These are phyloP conservation scores for Bovichtus variegatus DNA, from an alignment of 2,797 vertebrate genomes.

Conservation along the genomic window DNA sequence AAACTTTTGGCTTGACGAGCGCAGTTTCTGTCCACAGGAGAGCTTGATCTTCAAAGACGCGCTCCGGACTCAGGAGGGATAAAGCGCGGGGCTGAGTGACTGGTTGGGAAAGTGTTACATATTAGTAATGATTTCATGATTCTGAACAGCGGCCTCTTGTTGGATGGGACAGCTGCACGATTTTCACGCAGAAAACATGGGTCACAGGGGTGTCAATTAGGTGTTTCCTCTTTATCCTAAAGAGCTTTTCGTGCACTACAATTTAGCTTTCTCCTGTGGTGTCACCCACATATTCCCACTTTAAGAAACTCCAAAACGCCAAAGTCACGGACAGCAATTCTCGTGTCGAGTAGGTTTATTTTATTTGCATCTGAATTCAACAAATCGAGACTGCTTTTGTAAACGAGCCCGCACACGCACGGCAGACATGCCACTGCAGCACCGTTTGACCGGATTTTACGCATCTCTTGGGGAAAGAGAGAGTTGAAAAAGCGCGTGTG, in stretches of 20 bases:
- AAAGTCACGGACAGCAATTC: not conserved
- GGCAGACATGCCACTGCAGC: conserved; percentile 58
- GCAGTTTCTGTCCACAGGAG: conserved; percentile 8
- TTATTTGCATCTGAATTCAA: not conserved
- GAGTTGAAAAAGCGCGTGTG: conserved; percentile 44
- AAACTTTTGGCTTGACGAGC: conserved; percentile 28
- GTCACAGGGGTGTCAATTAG: conserved; percentile 37
- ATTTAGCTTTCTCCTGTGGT: not conserved
- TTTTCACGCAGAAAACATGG: conserved; percentile 32
- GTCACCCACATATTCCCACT: not conserved
- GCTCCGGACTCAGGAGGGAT: conserved; percentile 30
- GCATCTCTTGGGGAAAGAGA: conserved; percentile 53
- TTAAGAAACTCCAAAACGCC: not conserved
- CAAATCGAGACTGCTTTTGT: not conserved
- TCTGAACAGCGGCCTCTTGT: conserved; percentile 32
- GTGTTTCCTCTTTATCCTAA: not conserved
- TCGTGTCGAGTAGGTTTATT: not conserved
- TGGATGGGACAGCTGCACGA: conserved; percentile 72
- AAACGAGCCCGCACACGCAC: conserved; percentile 1
- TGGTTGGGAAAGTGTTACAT: conserved; percentile 52
- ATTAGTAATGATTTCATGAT: conserved; percentile 55
- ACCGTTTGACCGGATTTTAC: conserved; percentile 60
- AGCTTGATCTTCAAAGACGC: conserved; percentile 47
- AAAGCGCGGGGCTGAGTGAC: conserved; percentile 17
- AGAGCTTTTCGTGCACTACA: not conserved